Conservation (phyloP, 2,113 vertebrate genomes). For the Myxocyprinus asiaticus region DNA sequence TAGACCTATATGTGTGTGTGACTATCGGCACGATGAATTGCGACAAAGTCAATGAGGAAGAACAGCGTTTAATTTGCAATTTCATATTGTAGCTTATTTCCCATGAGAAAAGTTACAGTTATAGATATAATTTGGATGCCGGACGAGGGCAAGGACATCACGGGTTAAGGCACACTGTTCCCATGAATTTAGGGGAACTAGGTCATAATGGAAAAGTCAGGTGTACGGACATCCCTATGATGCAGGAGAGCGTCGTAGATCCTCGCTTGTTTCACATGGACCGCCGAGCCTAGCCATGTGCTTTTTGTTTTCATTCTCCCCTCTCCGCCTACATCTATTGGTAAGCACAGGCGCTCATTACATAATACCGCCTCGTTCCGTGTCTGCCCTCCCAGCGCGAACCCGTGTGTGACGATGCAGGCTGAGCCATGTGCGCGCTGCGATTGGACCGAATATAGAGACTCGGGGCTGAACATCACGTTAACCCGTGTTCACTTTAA, state of each 20-base stretch:
- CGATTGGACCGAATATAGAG: constrained; percentile 43
- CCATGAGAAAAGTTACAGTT: too few relatives aligned
- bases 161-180: constrained; percentile 49
- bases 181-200: constrained; percentile 56
- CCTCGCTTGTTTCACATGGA: constrained; percentile 73
- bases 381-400: constrained; percentile 11
- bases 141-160: constrained; percentile 18
- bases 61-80: too few relatives aligned
- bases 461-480: constrained; percentile 17
- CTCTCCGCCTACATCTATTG: constrained; percentile 69
- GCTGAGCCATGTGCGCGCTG: constrained; percentile 49
- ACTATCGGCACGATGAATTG: too few relatives aligned
- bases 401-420: constrained; percentile 46
- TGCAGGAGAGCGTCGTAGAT: constrained; percentile 40
- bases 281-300: constrained; percentile 79
- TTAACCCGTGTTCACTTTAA: constrained; percentile 41
- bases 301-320: constrained; percentile 85
- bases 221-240: constrained; percentile 51
- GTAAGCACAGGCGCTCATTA: constrained; percentile 61
- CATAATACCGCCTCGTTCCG: constrained; percentile 57
- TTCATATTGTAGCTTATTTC: too few relatives aligned
- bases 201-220: constrained; percentile 65
- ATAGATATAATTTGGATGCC: background rate
- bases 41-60: too few relatives aligned
- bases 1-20: too few relatives aligned